Conservation (phyloP, 92 coral and sea anemone species). For the Umimayanthus chanpuru region DNA sequence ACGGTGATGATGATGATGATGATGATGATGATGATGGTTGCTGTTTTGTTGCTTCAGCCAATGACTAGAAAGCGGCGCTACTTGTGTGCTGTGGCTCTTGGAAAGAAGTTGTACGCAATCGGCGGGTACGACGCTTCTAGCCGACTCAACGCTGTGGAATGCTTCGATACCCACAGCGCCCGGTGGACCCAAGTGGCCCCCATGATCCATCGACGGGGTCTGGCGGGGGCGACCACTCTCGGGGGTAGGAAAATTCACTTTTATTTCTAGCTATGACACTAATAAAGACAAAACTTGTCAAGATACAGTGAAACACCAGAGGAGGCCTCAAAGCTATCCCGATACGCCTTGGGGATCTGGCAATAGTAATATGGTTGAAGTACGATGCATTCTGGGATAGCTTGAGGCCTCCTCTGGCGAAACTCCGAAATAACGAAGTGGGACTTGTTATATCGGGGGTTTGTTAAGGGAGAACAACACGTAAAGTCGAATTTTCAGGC, state of each 20-base stretch:
- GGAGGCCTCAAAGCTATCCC: too few species aligned
- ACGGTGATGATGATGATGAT: background rate
- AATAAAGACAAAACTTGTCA: too few species aligned
- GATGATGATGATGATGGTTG: too few species aligned
- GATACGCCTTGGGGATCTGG: too few species aligned
- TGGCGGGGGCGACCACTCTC: constrained; percentile 91
- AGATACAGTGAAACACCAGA: too few species aligned
- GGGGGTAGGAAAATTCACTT: constrained; percentile 56
- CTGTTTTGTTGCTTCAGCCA: constrained; percentile 49
- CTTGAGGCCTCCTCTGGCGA: too few species aligned
- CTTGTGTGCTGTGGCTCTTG: constrained; percentile 85
- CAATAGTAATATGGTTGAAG: too few species aligned
- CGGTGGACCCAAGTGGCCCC: constrained; percentile 88
- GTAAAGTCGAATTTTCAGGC: too few species aligned
- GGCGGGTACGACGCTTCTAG: constrained; percentile 97
- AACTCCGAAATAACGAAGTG: too few species aligned
- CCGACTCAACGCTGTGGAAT: constrained; percentile 92
- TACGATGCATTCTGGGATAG: too few species aligned
- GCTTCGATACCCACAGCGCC: constrained; percentile 76
- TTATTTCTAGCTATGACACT: background rate
- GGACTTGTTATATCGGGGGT: too few species aligned
- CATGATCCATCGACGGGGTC: constrained; percentile 95
- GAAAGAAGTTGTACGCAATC: constrained; percentile 82
- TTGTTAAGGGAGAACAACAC: too few species aligned
- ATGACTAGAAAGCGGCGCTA: constrained; percentile 93